Conservation (phyloP, 2,888 invertebrate genomes). For the Drosophila infuscata region DNA sequence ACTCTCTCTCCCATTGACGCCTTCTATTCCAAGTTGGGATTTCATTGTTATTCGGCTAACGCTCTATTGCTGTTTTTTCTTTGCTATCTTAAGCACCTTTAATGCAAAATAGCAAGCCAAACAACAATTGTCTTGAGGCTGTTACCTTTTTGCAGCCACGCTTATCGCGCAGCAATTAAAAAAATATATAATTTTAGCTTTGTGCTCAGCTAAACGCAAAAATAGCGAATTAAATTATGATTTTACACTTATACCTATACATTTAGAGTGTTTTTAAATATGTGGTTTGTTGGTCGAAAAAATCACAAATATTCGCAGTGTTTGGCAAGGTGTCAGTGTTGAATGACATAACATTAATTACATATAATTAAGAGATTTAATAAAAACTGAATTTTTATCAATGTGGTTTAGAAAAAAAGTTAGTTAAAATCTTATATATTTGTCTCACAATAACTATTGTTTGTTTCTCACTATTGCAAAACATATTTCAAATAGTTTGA, state of each 20-base stretch:
- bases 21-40: conserved; percentile 26
- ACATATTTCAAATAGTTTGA: not conserved
- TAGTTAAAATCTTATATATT: not conserved
- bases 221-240: conserved; percentile 36
- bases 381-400: not conserved
- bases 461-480: too few species aligned
- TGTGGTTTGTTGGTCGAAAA: conserved; percentile 22
- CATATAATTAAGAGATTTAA: not conserved
- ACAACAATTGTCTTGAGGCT: conserved; percentile 50
- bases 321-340: not conserved
- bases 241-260: too few species aligned
- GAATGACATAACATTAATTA: not conserved
- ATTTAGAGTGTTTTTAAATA: too few species aligned
- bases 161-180: conserved; percentile 63
- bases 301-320: not conserved
- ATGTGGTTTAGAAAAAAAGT: not conserved
- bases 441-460: too few species aligned
- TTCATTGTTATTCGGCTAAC: conserved; percentile 46
- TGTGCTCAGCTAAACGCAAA: conserved; percentile 42
- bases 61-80: conserved; percentile 19
- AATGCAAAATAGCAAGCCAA: not conserved
- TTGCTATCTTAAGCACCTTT: conserved; percentile 54
- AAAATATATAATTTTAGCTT: conserved; percentile 43
- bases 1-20: conserved; percentile 11
- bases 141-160: conserved; percentile 24